Evolutionary conservation across 2,113 vertebrate genomes (phyloP).

Genomic region (Hyla sarda): DNA sequence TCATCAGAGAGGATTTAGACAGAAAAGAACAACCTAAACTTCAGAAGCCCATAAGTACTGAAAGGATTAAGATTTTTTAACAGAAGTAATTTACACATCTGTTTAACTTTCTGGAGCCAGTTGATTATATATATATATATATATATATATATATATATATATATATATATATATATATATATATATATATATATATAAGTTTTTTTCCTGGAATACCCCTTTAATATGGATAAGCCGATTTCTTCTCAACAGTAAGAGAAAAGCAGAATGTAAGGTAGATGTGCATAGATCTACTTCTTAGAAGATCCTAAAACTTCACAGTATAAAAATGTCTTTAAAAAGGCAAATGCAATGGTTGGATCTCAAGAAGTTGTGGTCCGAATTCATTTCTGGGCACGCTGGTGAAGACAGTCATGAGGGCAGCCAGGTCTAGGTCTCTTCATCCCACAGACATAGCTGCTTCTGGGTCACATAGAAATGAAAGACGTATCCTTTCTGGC

Average conservation of each 20-base stretch:
- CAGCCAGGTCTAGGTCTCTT: constrained; percentile 79
- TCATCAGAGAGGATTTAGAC: too few relatives aligned
- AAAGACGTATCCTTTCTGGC: constrained; percentile 92
- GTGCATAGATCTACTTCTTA: background rate
- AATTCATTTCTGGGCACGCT: background rate
- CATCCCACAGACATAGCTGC: constrained; percentile 95
- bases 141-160: too few relatives aligned
- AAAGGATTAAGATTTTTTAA: too few relatives aligned
- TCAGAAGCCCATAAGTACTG: too few relatives aligned
- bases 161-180: too few relatives aligned
- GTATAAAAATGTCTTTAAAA: constrained; percentile 46
- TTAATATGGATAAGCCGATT: background rate
- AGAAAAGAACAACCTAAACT: too few relatives aligned
- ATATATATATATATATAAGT: too few relatives aligned
- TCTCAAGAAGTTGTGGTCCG: constrained; percentile 46
- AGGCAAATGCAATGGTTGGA: constrained; percentile 20
- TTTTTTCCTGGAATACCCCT: too few relatives aligned
- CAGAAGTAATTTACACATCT: too few relatives aligned
- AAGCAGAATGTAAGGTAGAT: background rate
- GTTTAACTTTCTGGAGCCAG: too few relatives aligned
- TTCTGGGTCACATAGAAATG: constrained; percentile 87
- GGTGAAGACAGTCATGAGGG: background rate
- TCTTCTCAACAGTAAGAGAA: constrained; percentile 33
- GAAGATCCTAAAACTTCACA: constrained; percentile 30
- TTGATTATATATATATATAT: too few relatives aligned